Evolutionary conservation across 2,888 invertebrate species (phyloP), one percentile per base, ranked within the genome.

Genomic region (Trissonchulus sp.): DNA sequence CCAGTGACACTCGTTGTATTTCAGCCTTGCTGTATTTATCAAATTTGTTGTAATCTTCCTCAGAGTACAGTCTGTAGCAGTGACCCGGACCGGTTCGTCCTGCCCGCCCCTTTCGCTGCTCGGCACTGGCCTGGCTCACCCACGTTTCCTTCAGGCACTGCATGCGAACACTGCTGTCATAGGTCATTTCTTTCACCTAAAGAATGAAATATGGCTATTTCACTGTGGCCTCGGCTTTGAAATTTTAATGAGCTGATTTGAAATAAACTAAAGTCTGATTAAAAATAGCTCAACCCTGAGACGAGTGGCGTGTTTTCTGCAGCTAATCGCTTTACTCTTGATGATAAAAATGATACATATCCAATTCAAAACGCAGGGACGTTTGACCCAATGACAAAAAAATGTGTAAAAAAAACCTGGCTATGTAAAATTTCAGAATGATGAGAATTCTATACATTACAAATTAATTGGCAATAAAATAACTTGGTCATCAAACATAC

Each of bases 61-160:
- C 83, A n/a, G 83, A 82, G 79, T 86, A 88, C 48, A 88, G 82
- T 18, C 98, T 90, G 85, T 91, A 99, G 84, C 97, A 98, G 1
- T 93, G 91, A 1, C 98, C 98, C 0, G 98, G 97, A 1, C 98
- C 93, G 84, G 87, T 85, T 75, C 89, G 83, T 68, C 88, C 88
- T 79, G 81, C 83, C 8, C 83, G 78, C 74, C 98, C 98, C 85
- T 95, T 94, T 74, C 98, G 88, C 85, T 99, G 98, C 83, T 98
- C 95, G 1, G 97, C 95, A 81, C 94, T 94, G 0, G 98, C 97
- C 86, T 93, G 90, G n/a, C 96, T 95, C 79, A 98, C 93, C 92
- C 92, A 94, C 84, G 94, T 94, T 86, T 99, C 97, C 84, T 94
- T 80, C 23, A 88, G 80, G 72, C 84, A 82, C 83, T 94, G 94